phyloP scores from a whole-genome alignment of 2,888 invertebrate genomes.

The Stenoptilia bipunctidactyla region DNA sequence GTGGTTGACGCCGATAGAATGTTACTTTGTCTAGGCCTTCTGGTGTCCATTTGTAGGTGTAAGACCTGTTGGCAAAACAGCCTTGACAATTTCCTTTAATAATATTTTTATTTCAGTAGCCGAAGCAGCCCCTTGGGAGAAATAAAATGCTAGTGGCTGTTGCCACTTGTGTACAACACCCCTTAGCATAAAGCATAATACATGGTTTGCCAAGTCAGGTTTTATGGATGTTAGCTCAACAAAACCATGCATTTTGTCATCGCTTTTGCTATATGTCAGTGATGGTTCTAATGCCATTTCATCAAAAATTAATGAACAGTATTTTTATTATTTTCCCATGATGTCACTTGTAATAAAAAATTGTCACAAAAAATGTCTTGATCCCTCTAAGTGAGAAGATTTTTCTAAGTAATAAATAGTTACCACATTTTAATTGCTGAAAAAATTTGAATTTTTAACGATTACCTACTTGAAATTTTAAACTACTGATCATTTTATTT shows the following conservation, averaged over 20 bases:
- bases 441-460: no score
- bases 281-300: no score
- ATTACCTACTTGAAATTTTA: no score
- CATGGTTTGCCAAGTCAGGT: background rate
- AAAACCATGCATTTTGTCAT: background rate
- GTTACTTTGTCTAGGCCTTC: no score
- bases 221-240: background rate
- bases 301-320: no score
- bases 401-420: no score
- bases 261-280: background rate
- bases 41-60: no score
- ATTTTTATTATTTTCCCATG: no score
- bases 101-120: constrained; percentile 8
- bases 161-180: constrained; percentile 2
- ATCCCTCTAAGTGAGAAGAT: background rate
- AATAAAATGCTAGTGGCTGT: constrained; percentile 5
- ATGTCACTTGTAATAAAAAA: constrained; percentile 2
- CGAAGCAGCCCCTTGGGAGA: constrained; percentile 6
- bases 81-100: constrained; percentile 9
- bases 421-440: no score
- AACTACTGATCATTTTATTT: no score
- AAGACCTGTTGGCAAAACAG: constrained; percentile 8
- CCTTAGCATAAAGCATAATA: background rate
- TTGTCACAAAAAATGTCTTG: background rate
- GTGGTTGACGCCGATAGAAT: no score